Evolutionary conservation across 2,113 vertebrate genomes (phyloP).

Genomic region (Apus apus): DNA sequence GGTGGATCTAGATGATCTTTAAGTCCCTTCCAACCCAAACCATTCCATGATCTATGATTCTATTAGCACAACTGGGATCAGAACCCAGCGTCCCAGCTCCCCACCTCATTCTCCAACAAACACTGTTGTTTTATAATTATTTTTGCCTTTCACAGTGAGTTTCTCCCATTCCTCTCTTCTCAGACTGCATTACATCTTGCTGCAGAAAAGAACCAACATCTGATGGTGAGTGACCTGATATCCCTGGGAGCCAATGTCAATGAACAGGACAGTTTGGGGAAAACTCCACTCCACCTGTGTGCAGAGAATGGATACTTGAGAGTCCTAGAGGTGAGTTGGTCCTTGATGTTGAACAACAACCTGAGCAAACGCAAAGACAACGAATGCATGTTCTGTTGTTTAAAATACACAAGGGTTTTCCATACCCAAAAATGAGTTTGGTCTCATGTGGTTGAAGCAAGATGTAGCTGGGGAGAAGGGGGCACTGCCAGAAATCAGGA

Average conservation of each 20-base stretch:
- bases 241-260: slow-evolving; percentile 80
- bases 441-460: not conserved
- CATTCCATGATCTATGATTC: too few species aligned
- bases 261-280: slow-evolving; percentile 72
- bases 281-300: slow-evolving; percentile 84
- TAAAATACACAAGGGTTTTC: fast-evolving
- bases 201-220: slow-evolving; percentile 84
- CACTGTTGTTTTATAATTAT: fast-evolving
- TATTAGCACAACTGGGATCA: not conserved
- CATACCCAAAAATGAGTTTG: fast-evolving
- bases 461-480: too few species aligned
- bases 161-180: not conserved
- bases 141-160: not conserved
- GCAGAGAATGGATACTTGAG: slow-evolving; percentile 82
- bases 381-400: fast-evolving
- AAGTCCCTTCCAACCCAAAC: too few species aligned
- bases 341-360: fast-evolving
- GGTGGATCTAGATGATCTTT: too few species aligned
- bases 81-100: not conserved
- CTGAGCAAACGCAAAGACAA: fast-evolving
- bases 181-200: slow-evolving; percentile 86
- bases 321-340: slow-evolving; percentile 76
- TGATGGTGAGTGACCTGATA: slow-evolving; percentile 85
- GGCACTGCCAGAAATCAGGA: not conserved
- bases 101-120: not conserved